Base-by-base conservation (phyloP, 2,888 invertebrate species). In the Nezara viridula region DNA sequence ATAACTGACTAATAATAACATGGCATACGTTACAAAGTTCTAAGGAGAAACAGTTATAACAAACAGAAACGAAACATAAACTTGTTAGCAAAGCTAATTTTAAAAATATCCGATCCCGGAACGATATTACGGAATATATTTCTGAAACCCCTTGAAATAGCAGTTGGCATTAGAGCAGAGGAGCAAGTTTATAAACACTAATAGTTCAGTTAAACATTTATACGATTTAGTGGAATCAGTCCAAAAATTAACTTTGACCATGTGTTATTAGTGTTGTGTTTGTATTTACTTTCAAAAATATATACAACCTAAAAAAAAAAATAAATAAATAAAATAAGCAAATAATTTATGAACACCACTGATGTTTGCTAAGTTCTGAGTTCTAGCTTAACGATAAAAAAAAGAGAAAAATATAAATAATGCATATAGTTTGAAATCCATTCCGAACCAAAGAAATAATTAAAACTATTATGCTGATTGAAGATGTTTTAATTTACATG, bases 151-250 rank as follows among this genome's bases (percentile, higher is more conserved):
- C 27, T 60, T 5, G 4, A 60, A 60, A 60, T 60, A 60, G 60
- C 60, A 14, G 14, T 27, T 60, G 60, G 60, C 66, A 73, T 37
- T 73, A 32, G 32, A 0, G 7, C 32, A 37, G 66, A 37, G 32
- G 1, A 21, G 21, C 66, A 1, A 73, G 66, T 73, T 60, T 73
- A 73, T 37, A 73, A 37, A 73, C 66, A 73, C 19, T 37, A 73
- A 73, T 73, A 73, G 66, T 73, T 73, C 37, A 37, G 32, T 32
- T 73, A 37, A 73, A 73, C 37, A 73, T 73, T 73, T 73, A 73
- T 73, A 37, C 66, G 37, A 73, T 73, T 73, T 73, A 73, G 66
- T 73, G 66, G 66, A 32, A 37, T 73, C 32, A 37, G 6, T 73
- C 66, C 66, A 73, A 73, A 7, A 32, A 24, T 2, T 60, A 60